Conservation (phyloP, 2,888 invertebrate genomes). For the Acrocyrtus sp. region DNA sequence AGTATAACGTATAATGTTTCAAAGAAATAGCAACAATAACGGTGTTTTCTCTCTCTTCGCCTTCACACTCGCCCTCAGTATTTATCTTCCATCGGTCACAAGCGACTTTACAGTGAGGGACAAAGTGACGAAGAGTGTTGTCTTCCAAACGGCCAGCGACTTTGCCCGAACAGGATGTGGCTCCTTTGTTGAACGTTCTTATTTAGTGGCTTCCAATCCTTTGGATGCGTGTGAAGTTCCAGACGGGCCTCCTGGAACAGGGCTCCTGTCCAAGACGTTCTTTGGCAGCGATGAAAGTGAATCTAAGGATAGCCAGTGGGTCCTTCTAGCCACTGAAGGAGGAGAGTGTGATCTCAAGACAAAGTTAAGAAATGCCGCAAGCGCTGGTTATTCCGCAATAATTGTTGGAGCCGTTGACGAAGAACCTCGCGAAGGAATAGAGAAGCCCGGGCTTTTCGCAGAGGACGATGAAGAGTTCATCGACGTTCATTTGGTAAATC, state of each 20-base stretch:
- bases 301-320: constrained; percentile 1
- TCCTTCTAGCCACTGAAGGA: constrained; percentile 2
- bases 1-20: too few species aligned
- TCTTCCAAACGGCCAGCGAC: constrained; percentile 28
- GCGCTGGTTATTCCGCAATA: constrained; percentile 27
- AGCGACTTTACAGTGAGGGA: constrained; percentile 15
- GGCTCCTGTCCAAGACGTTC: too few species aligned
- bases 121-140: neutral
- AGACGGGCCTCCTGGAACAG: neutral
- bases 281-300: neutral
- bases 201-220: neutral
- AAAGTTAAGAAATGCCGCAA: constrained; percentile 33
- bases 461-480: constrained; percentile 36
- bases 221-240: constrained; percentile 21
- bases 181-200: neutral
- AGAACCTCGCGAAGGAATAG: constrained; percentile 27
- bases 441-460: neutral
- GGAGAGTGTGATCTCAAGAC: constrained; percentile 31
- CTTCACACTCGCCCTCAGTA: too few species aligned
- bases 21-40: too few species aligned
- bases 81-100: too few species aligned
- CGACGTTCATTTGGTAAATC: constrained; percentile 24
- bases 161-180: constrained; percentile 30
- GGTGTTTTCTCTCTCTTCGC: too few species aligned
- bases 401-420: constrained; percentile 22